Conservation (phyloP, 2,113 vertebrate genomes). For the Fulmarus glacialis region DNA sequence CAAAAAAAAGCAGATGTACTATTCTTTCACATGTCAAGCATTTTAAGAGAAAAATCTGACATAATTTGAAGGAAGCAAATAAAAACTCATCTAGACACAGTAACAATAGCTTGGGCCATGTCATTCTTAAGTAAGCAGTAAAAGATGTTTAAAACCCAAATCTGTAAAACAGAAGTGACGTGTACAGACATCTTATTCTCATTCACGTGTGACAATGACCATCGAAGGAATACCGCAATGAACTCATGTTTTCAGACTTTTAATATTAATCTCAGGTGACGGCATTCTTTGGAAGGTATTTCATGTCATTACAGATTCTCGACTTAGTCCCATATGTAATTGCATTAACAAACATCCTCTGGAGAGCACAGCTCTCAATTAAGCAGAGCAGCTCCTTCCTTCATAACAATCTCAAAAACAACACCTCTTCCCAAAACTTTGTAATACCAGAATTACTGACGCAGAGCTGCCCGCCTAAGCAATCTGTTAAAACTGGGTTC, state of each 20-base stretch:
- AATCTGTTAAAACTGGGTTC: background rate
- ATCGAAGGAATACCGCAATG: fast-evolving
- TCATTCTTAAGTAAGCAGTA: background rate
- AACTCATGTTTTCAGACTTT: background rate
- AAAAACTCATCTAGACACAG: background rate
- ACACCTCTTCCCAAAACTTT: background rate
- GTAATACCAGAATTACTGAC: background rate
- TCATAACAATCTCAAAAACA: background rate
- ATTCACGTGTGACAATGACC: background rate
- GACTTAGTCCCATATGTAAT: fast-evolving
- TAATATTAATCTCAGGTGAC: background rate
- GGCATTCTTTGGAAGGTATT: background rate
- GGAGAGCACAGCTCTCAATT: background rate
- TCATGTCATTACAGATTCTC: background rate
- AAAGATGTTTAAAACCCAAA: background rate
- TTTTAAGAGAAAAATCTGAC: background rate
- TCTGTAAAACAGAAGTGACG: background rate
- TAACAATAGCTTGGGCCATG: background rate
- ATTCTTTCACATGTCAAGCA: background rate
- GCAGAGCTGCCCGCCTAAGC: background rate
- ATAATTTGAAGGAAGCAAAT: background rate
- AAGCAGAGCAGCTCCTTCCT: background rate
- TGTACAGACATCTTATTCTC: background rate
- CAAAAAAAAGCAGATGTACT: background rate
- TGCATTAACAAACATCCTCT: background rate